Conservation (phyloP, 2,113 vertebrate species). For the Vidua macroura region DNA sequence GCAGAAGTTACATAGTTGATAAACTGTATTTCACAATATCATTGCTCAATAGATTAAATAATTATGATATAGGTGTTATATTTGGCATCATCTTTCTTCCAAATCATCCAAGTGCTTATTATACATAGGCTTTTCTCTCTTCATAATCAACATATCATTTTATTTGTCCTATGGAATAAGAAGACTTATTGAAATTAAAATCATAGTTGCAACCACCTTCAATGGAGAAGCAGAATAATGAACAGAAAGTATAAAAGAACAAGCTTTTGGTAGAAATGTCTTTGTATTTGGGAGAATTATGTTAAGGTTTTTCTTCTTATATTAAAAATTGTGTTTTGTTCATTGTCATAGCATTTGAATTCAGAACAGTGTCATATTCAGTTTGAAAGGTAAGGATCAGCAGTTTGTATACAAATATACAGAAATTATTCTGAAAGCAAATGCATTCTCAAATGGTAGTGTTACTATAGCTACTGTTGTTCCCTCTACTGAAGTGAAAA, state of each 20-base stretch:
- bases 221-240: background rate
- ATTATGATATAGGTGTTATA: background rate
- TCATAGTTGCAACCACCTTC: background rate
- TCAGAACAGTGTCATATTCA: slow-evolving; percentile 1
- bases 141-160: background rate
- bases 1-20: background rate
- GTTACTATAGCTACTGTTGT: slow-evolving; percentile 59
- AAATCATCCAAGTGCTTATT: background rate
- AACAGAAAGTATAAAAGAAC: background rate
- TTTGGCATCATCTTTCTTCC: background rate
- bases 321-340: background rate
- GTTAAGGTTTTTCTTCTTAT: background rate
- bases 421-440: slow-evolving; percentile 46
- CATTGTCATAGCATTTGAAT: slow-evolving; percentile 21
- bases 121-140: background rate
- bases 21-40: background rate
- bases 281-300: slow-evolving; percentile 18
- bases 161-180: background rate
- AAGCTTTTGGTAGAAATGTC: background rate
- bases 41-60: background rate
- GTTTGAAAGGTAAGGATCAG: slow-evolving; percentile 48
- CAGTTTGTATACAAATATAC: slow-evolving; percentile 57
- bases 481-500: background rate
- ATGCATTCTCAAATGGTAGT: slow-evolving; percentile 4
- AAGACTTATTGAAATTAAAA: background rate